Conservation (phyloP, 2,113 vertebrate species). For the Oncorhynchus masou region DNA sequence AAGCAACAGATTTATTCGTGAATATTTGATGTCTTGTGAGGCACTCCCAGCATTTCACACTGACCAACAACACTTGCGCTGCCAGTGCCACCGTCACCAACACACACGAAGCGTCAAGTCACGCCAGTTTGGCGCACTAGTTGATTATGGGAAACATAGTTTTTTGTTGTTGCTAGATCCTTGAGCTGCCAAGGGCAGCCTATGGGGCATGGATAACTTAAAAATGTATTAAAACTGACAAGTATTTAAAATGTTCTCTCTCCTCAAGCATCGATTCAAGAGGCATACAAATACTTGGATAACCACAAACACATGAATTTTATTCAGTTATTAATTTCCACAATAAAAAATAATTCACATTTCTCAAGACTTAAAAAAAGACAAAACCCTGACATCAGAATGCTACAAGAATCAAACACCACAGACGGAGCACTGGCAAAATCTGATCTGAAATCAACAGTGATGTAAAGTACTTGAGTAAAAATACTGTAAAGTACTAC, state of each 20-base stretch:
- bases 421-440: conserved; percentile 1
- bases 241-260: no score
- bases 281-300: neutral
- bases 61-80: conserved; percentile 13
- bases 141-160: no score
- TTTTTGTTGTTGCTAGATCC: no score
- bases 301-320: conserved; percentile 31
- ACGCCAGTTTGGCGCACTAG: no score
- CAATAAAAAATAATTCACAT: conserved; percentile 15
- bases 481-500: no score
- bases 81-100: no score
- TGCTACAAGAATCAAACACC: conserved; percentile 26
- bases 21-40: conserved; percentile 23
- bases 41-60: conserved; percentile 20
- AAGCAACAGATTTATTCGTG: neutral
- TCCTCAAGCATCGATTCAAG: neutral
- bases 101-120: no score
- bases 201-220: no score
- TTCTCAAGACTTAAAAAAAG: neutral
- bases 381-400: conserved; percentile 22
- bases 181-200: no score
- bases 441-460: neutral
- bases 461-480: no score
- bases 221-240: no score
- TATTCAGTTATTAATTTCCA: conserved; percentile 29